These are phyloP conservation scores for Drosophila birchii DNA, from an alignment of 2,888 invertebrate genomes.

Conservation along the genomic window DNA sequence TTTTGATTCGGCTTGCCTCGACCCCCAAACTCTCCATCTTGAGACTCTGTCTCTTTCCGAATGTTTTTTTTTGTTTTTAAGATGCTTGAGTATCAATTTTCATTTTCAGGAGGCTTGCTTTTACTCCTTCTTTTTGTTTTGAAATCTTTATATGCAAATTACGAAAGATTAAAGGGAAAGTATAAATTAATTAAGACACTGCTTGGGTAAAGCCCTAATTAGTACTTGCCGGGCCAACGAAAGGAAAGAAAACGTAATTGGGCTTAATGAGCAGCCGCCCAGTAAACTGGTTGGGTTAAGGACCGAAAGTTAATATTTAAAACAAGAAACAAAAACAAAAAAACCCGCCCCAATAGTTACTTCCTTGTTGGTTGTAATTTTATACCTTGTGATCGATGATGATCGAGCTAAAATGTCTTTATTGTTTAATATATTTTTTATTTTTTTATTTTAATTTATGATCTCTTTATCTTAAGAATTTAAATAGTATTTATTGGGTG, in stretches of 20 bases:
- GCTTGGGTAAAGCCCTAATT: conserved; percentile 9
- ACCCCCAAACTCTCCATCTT: conserved; percentile 1
- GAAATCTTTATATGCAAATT: conserved; percentile 5
- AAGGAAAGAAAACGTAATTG: conserved; percentile 12
- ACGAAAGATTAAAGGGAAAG: conserved; percentile 14
- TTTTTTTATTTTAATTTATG: too few relatives aligned
- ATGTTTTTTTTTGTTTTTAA: background rate
- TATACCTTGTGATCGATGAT: background rate
- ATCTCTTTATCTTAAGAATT: too few relatives aligned
- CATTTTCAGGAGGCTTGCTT: background rate
- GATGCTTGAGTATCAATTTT: background rate
- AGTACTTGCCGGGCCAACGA: conserved; percentile 6
- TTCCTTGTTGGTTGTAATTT: conserved; percentile 6
- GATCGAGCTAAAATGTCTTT: too few relatives aligned
- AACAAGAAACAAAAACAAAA: background rate
- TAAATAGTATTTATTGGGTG: too few relatives aligned
- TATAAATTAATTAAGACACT: conserved; percentile 7
- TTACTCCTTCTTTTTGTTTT: background rate
- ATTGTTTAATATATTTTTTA: too few relatives aligned
- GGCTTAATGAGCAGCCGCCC: conserved; percentile 5
- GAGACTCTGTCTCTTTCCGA: background rate
- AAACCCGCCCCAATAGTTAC: background rate
- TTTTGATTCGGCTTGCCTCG: conserved; percentile 24
- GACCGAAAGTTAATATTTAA: conserved; percentile 14
- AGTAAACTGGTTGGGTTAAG: conserved; percentile 11